Percentiles rank a stretch among this genome's conserved stretches.
Conservation (phyloP, 2,113 vertebrate genomes). For the Cheirogaleus medius region DNA sequence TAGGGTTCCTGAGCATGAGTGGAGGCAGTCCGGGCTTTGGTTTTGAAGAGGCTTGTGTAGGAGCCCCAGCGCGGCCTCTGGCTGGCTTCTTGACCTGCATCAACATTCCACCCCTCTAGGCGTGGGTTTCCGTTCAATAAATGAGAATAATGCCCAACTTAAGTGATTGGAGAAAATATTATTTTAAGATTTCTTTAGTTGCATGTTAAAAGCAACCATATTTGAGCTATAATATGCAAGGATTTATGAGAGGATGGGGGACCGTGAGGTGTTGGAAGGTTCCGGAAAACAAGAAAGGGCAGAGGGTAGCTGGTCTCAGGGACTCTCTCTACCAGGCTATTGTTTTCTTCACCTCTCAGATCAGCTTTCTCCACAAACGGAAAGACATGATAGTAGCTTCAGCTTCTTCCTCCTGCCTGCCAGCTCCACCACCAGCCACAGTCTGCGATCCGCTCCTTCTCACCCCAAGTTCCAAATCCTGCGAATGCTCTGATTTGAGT, state of each 20-base stretch:
- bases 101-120: neutral
- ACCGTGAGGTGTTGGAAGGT: neutral
- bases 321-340: neutral
- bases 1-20: neutral
- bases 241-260: neutral
- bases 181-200: neutral
- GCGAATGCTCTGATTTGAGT: neutral
- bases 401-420: neutral
- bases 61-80: neutral
- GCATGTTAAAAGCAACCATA: neutral
- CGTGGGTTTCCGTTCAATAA: neutral
- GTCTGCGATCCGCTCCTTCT: neutral
- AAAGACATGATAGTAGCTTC: too few relatives aligned
- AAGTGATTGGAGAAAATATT: neutral
- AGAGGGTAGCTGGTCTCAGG: neutral
- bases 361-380: neutral
- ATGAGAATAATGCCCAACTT: neutral
- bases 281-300: neutral
- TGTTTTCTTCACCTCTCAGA: neutral
- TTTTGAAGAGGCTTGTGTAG: neutral
- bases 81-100: neutral
- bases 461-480: neutral
- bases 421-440: neutral
- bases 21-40: neutral
- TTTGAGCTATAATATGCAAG: neutral